Evolutionary conservation across 2,888 invertebrate species (phyloP), one percentile per base, ranked within the genome.

Genomic region (Oscheius sp.): DNA sequence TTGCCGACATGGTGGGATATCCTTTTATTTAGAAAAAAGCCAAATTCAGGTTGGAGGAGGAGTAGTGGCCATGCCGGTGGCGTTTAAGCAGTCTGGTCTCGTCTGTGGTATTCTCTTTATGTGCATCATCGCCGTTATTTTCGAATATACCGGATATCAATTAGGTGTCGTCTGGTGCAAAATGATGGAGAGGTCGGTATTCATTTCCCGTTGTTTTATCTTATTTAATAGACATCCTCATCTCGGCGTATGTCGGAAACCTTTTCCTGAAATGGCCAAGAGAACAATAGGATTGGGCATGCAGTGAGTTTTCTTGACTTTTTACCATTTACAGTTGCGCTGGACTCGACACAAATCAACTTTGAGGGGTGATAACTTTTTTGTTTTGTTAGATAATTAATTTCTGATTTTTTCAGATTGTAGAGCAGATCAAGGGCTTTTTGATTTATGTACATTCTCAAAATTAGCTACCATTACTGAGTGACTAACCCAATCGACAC

Each of bases 1-100:
- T 87, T n/a, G 87, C 87, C 55, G 87, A 87, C 72, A 87, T 87
- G 84, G 87, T 88, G 16, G 87, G 87, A n/a, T n/a, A n/a, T n/a
- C n/a, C n/a, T n/a, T n/a, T n/a, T n/a, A n/a, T n/a, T n/a, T n/a
- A n/a, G n/a, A n/a, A n/a, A n/a, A n/a, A n/a, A n/a, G n/a, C n/a
- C n/a, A n/a, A n/a, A n/a, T n/a, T n/a, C n/a, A n/a, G n/a, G n/a
- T n/a, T n/a, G n/a, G n/a, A n/a, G 87, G 87, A n/a, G 87, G 87
- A 27, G 86, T 87, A n/a, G 87, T 55, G 23, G 55, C 55, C 13
- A 83, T 87, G 81, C 87, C 87, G 2, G 83, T 86, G 49, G 87
- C 87, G 21, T 80, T 87, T 74, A 76, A 84, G 55, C 76, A 81
- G 21, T 82, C 84, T 25, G 79, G 79, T 18, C 79, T 84, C 13